Evolutionary conservation across 2,888 invertebrate genomes (phyloP).

Genomic region (Orthosia gothica): DNA sequence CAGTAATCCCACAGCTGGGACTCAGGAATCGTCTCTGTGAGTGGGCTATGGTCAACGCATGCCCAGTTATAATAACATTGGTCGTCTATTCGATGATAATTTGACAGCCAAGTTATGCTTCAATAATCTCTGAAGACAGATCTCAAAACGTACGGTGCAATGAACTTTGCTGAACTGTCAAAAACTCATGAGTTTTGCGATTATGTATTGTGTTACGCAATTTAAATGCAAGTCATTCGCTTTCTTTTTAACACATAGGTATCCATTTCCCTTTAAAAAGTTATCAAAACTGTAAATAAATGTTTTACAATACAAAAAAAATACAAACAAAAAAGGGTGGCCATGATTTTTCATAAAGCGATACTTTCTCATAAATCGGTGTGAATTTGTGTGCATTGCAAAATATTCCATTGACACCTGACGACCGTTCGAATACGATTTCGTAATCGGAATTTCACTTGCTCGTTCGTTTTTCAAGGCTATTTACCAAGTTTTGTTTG

Average conservation of each 20-base stretch:
- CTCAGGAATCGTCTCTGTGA: neutral
- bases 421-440: slow-evolving; percentile 31
- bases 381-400: slow-evolving; percentile 40
- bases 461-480: slow-evolving; percentile 57
- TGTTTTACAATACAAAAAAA: neutral
- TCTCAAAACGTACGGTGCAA: slow-evolving; percentile 22
- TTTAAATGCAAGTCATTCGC: slow-evolving; percentile 36
- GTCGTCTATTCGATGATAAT: neutral
- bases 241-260: slow-evolving; percentile 24
- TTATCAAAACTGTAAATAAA: neutral
- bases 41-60: neutral
- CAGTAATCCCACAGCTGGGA: no score
- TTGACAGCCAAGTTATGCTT: neutral
- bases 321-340: slow-evolving; percentile 1
- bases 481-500: slow-evolving; percentile 32
- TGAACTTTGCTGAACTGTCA: slow-evolving; percentile 41
- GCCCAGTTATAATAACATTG: neutral
- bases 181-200: slow-evolving; percentile 32
- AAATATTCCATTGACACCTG: slow-evolving; percentile 57
- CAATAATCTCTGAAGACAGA: neutral
- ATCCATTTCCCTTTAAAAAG: neutral
- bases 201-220: slow-evolving; percentile 37
- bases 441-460: slow-evolving; percentile 60
- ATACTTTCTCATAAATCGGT: slow-evolving; percentile 29
- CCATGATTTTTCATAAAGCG: neutral